Percentiles rank a stretch among this genome's conserved stretches.
Conservation (phyloP, 2,797 vertebrate species). For the Rachycentron canadum region DNA sequence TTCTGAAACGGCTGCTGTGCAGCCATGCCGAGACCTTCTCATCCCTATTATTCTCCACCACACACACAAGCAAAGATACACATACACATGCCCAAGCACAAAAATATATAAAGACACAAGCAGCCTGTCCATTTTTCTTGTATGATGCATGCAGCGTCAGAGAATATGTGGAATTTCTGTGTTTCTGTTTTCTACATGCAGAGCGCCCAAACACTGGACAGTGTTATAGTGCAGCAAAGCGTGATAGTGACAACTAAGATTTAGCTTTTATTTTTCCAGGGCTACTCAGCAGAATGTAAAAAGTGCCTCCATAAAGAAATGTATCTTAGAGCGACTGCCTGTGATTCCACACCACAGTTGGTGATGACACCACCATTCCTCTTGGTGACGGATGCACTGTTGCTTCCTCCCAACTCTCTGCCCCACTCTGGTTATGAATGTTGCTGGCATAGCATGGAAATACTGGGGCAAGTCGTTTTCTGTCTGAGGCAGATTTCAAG, state of each 20-base stretch:
- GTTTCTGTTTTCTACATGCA: conserved; percentile 43
- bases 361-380: conserved; percentile 84
- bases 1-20: conserved; percentile 85
- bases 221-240: conserved; percentile 77
- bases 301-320: conserved; percentile 83
- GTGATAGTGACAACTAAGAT: conserved; percentile 80
- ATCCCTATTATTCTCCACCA: conserved; percentile 84
- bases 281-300: conserved; percentile 86
- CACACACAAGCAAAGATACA: conserved; percentile 22
- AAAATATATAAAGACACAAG: conserved; percentile 45
- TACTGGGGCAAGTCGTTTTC: conserved; percentile 65
- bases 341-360: conserved; percentile 84
- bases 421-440: conserved; percentile 77
- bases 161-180: conserved; percentile 60
- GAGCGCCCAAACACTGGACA: conserved; percentile 64
- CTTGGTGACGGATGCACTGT: conserved; percentile 83
- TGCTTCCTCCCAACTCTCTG: conserved; percentile 75
- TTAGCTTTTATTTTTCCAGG: conserved; percentile 85
- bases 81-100: conserved; percentile 18
- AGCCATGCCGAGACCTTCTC: conserved; percentile 84
- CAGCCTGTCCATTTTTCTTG: conserved; percentile 45
- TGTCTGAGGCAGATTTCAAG: conserved; percentile 24
- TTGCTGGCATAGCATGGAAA: conserved; percentile 71
- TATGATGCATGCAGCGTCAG: conserved; percentile 53
- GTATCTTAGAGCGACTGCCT: conserved; percentile 81